Evolutionary conservation across 2,113 vertebrate genomes (phyloP), one percentile per base, ranked within the genome.

Genomic region (human): DNA sequence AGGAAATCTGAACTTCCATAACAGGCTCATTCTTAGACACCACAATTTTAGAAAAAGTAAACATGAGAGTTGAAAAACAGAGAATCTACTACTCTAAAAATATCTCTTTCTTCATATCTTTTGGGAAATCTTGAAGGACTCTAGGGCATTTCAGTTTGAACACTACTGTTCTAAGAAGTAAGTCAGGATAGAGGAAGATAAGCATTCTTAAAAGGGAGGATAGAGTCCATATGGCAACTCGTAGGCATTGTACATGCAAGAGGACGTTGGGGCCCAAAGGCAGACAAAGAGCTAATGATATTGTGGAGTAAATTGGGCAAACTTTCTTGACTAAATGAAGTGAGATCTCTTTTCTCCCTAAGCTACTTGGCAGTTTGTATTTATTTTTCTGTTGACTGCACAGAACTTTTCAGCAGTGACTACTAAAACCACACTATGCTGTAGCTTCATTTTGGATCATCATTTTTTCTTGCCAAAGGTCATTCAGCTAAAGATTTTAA

Each of bases 401-500:
- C 43, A 73, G 27, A 43, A 38, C 50, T 80, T 80, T 78, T n/a
- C 52, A 17, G 0, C 38, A 5, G n/a, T 73, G 30, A 30, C 38
- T n/a, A 52, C 22, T 85, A 72, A 90, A 70, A 61, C 35, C 27
- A 73, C 40, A 86, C 45, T 30, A n/a, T 68, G 22, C 38, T 86
- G 5, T 32, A 45, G 13, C 8, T 80, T 90, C 64, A 43, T 61
- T 52, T 93, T 72, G 8, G 20, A 79, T 61, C 20, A 90, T 10
- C 20, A 22, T 27, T 7, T 52, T 30, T 66, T 52, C 52, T 38
- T 23, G 38, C 25, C 32, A 48, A 57, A 20, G 8, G 35, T 80
- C n/a, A 38, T 66, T 75, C 30, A 86, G 45, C n/a, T 75, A 50
- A 86, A 90, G 32, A 38, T 78, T 96, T 90, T 90, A 90, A 80